A percentile compares a stretch with the other conserved stretches of the same genome.
phyloP scores from a whole-genome alignment of 2,797 vertebrate species.

The Carapus acus region DNA sequence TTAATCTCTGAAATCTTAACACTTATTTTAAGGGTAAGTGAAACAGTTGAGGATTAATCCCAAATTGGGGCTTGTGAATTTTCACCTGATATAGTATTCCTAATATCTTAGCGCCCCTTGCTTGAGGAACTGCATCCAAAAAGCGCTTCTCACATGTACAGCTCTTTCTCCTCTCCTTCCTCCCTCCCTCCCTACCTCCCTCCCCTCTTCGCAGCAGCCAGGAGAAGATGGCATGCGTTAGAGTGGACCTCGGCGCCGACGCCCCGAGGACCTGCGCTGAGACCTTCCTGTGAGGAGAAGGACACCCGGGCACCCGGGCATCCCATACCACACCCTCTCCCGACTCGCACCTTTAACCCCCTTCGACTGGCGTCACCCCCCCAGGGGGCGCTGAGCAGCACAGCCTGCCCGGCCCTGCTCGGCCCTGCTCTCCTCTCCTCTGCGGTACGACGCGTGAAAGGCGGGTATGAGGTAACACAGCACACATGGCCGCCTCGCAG shows the following conservation, averaged over 20 bases:
- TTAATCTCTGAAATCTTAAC: too few species aligned
- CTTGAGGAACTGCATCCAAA: too few species aligned
- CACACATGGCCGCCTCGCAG: slow-evolving; percentile 18
- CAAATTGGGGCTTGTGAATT: too few species aligned
- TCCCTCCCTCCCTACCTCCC: not conserved
- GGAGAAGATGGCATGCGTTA: slow-evolving; percentile 85
- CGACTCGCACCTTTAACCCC: slow-evolving; percentile 16
- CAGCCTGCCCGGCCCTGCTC: slow-evolving; percentile 30
- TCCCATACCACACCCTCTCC: too few species aligned
- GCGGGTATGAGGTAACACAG: slow-evolving; percentile 10
- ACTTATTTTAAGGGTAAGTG: too few species aligned
- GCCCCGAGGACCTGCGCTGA: slow-evolving; percentile 75
- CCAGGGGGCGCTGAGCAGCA: slow-evolving; percentile 33
- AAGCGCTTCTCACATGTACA: too few species aligned
- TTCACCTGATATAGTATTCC: too few species aligned
- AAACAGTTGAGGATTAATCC: too few species aligned
- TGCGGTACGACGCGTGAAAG: slow-evolving; percentile 18
- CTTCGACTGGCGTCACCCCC: slow-evolving; percentile 15
- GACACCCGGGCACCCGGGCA: not conserved
- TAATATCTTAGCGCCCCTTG: too few species aligned
- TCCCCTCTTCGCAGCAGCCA: slow-evolving; percentile 72
- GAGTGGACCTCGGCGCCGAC: slow-evolving; percentile 82
- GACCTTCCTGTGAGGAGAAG: slow-evolving; percentile 83
- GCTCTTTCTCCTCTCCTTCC: too few species aligned
- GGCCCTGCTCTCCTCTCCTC: slow-evolving; percentile 12